Evolutionary conservation across 2,888 invertebrate genomes (phyloP).

Genomic region (Drosophila pseudotakahashii): DNA sequence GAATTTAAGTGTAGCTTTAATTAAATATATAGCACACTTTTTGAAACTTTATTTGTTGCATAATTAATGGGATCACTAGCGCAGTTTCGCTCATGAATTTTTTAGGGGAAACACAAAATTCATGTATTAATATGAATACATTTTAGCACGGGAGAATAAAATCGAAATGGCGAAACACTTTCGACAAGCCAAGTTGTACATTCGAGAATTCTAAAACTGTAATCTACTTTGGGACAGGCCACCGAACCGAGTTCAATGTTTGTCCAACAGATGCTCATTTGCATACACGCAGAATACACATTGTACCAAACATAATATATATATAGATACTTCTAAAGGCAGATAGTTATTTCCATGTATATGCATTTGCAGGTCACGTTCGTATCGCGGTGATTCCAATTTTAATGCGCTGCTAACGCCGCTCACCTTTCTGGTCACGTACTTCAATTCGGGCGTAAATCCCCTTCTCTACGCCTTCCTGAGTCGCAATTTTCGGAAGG

Average conservation of each 20-base stretch:
- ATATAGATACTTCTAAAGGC: neutral
- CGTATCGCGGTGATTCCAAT: conserved; percentile 89
- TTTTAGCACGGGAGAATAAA: neutral
- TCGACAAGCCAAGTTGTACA: conserved; percentile 8
- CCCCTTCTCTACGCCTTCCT: conserved; percentile 95
- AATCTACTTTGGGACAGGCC: conserved; percentile 19
- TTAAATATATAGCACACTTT: neutral
- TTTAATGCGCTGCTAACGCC: conserved; percentile 93
- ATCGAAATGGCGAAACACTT: neutral
- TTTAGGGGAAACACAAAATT: neutral
- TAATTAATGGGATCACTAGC: neutral
- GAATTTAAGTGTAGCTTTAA: neutral
- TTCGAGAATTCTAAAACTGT: neutral
- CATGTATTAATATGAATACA: neutral
- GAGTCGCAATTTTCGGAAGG: conserved; percentile 91
- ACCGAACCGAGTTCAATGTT: conserved; percentile 11
- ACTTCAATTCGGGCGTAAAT: conserved; percentile 95
- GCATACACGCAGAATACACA: conserved; percentile 28
- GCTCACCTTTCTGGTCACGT: conserved; percentile 93
- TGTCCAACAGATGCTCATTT: conserved; percentile 43
- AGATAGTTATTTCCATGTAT: conserved; percentile 41
- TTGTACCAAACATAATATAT: conserved; percentile 1
- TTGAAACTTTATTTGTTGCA: neutral
- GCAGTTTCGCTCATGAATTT: conserved; percentile 1
- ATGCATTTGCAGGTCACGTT: conserved; percentile 84